Evolutionary conservation across 2,797 vertebrate genomes (phyloP).

Genomic region (Gallinago solitaria): DNA sequence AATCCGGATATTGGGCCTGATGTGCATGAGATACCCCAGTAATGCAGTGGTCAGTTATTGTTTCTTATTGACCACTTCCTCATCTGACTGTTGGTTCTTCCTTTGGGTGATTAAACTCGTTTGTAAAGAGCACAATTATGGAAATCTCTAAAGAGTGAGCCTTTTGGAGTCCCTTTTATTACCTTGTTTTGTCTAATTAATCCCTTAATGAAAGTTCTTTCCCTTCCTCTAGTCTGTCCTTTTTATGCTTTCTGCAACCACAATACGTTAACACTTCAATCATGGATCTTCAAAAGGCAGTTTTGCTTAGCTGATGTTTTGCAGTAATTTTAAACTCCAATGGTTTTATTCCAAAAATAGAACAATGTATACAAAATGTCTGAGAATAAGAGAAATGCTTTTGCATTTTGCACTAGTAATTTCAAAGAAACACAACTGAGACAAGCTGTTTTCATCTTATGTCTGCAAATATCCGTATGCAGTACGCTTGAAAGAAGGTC

Average conservation of each 20-base stretch:
- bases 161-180: conserved; percentile 40
- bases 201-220: conserved; percentile 42
- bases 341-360: background rate
- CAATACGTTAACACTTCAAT: background rate
- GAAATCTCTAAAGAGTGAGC: conserved; percentile 15
- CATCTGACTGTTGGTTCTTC: background rate
- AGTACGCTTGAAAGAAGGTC: background rate
- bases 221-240: background rate
- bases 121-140: conserved; percentile 10
- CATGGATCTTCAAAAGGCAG: background rate
- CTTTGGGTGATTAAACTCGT: background rate
- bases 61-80: conserved; percentile 47
- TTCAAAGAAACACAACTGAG: conserved; percentile 21
- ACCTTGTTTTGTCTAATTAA: conserved; percentile 40
- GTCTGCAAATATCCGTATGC: background rate
- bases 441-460: conserved; percentile 31
- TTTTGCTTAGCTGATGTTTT: background rate
- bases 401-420: conserved; percentile 4
- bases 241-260: conserved; percentile 25
- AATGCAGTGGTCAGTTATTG: conserved; percentile 19
- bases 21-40: background rate
- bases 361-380: background rate
- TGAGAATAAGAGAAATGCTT: conserved; percentile 6
- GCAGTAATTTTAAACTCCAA: background rate
- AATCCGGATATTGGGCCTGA: background rate